Evolutionary conservation across 35 echinoderm and acorn worm genomes (phyloP), one percentile per base, ranked within the genome.

Genomic region (Nesometra sesokonis): DNA sequence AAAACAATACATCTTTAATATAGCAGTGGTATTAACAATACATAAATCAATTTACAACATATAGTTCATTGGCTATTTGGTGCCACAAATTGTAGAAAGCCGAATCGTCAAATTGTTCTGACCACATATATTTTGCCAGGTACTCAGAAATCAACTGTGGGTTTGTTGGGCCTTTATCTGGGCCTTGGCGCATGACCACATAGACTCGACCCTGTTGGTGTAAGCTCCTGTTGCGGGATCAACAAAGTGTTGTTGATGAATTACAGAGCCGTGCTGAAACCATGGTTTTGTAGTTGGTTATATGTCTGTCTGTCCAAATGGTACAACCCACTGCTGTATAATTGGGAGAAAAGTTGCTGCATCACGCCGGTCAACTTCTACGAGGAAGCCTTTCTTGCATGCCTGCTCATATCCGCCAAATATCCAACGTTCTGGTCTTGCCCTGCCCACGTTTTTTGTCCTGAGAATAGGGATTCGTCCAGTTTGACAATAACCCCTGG

Each of bases 121-220:
- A 13, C 79, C 79, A 81, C 79, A 17, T 81, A 32, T 1, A 81
- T 81, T 81, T 30, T 35, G 79, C 79, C 79, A 81, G 79, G 32
- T 81, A 37, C 11, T 32, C 79, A 35, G 15, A 0, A 32, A 81
- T 81, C 52, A 67, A 19, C 1, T 67, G 7, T 27, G 11, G 52
- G 2, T 17, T 67, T 0, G 13, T 81, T 3, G 13, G 32, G 31
- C 5, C 35, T 37, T 34, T 3, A 35, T 13, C 32, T 81, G 13
- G 1, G 79, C 32, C 31, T 81, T 81, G 11, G 79, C 79, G 1
- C 79, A 9, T 35, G 79, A 81, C 79, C 79, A 81, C 79, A 81
- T 81, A 17, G 79, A 8, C 35, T 32, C 79, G 0, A 32, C 31
- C 0, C 27, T 9, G 23, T 81, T 34, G 11, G 32, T 81, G 21